Conservation (phyloP, 2,888 invertebrate genomes). For the Griposia aprilina region DNA sequence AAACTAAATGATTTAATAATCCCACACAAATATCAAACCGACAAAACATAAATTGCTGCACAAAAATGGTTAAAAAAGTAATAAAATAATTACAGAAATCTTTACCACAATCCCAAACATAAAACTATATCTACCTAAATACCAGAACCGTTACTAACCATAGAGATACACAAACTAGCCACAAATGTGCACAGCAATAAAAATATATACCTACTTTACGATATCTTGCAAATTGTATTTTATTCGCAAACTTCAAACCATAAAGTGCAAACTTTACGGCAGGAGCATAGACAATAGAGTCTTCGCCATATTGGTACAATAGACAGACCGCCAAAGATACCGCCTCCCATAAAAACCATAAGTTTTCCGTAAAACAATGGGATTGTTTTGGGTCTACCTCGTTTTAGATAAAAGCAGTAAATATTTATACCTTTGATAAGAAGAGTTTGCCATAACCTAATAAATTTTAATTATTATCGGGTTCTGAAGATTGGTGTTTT, state of each 20-base stretch:
- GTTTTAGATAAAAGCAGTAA: constrained; percentile 56
- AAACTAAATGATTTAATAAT: constrained; percentile 39
- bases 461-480: constrained; percentile 39
- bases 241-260: constrained; percentile 67
- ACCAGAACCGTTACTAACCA: constrained; percentile 42
- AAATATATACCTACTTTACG: constrained; percentile 58
- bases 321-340: constrained; percentile 72
- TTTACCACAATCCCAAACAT: constrained; percentile 31
- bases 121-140: constrained; percentile 22
- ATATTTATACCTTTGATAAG: constrained; percentile 57
- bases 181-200: constrained; percentile 52
- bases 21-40: constrained; percentile 2
- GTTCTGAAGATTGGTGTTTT: background rate
- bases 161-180: constrained; percentile 43
- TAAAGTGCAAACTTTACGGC: constrained; percentile 61
- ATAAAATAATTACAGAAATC: constrained; percentile 51
- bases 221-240: constrained; percentile 62
- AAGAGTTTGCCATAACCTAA: constrained; percentile 37
- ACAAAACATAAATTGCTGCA: background rate
- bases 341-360: constrained; percentile 68
- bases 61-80: constrained; percentile 36
- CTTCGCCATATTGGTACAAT: constrained; percentile 62
- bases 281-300: constrained; percentile 57
- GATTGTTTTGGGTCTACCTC: constrained; percentile 61
- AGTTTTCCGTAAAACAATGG: constrained; percentile 62